Percentiles rank a stretch among this genome's conserved stretches.
Evolutionary conservation across 2,797 vertebrate genomes (phyloP).

Genomic region (Danio tinwini): DNA sequence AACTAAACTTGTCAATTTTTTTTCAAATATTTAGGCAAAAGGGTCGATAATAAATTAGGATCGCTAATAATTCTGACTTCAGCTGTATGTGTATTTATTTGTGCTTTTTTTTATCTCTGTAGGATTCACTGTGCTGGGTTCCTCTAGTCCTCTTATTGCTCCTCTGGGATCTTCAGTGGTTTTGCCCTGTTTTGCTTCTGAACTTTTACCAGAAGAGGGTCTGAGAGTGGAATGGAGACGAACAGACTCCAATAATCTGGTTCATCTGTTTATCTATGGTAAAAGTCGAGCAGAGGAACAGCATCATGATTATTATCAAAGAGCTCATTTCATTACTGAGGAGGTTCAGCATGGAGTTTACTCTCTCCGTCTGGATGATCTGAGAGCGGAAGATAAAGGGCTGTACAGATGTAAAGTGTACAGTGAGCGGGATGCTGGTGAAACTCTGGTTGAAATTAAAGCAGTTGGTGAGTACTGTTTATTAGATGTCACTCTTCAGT

Average conservation of each 20-base stretch:
- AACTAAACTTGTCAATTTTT: too few species aligned
- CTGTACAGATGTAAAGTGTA: constrained; percentile 36
- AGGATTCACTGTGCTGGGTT: background rate
- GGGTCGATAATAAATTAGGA: too few species aligned
- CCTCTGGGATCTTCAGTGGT: too few species aligned
- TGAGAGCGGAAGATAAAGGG: constrained; percentile 35
- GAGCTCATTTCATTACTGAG: constrained; percentile 35
- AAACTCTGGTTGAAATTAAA: constrained; percentile 24
- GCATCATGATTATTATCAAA: background rate
- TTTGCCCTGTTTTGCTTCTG: background rate
- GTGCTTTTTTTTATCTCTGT: too few species aligned
- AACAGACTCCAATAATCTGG: background rate
- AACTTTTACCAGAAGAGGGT: background rate
- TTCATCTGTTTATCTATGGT: constrained; percentile 35
- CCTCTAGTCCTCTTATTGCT: background rate
- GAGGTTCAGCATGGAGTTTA: constrained; percentile 23
- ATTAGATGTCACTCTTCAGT: too few species aligned
- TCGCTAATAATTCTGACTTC: too few species aligned
- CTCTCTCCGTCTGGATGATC: constrained; percentile 26
- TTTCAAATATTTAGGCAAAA: too few species aligned
- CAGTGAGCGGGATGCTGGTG: background rate
- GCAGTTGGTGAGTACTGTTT: constrained; percentile 12
- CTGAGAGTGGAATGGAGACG: constrained; percentile 40
- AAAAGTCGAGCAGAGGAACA: constrained; percentile 41
- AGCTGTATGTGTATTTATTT: too few species aligned